phyloP scores from a whole-genome alignment of 2,888 invertebrate genomes.

The Netelia virgata region DNA sequence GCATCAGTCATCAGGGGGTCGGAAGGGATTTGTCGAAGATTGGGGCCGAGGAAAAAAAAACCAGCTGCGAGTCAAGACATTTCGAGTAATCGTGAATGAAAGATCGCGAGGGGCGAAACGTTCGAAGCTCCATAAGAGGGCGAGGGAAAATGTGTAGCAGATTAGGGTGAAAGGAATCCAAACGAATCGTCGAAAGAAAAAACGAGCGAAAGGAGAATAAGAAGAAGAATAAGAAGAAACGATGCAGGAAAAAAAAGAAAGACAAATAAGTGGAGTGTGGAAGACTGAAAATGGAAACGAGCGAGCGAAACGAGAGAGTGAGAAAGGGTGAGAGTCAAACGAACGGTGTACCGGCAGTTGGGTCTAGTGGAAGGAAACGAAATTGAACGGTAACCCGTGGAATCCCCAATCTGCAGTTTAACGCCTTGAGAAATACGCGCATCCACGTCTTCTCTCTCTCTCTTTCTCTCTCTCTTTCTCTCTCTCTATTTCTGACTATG shows the following conservation, averaged over 20 bases:
- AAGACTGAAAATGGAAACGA: not conserved
- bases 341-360: not conserved
- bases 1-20: not conserved
- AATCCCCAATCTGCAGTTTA: constrained; percentile 72
- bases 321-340: not conserved
- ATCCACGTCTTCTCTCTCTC: not conserved
- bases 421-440: constrained; percentile 51
- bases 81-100: constrained; percentile 18
- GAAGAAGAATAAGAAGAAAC: not conserved
- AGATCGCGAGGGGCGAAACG: constrained; percentile 20
- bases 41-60: constrained; percentile 1
- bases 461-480: not conserved
- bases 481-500: not conserved
- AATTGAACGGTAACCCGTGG: constrained; percentile 61
- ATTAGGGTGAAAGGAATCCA: not conserved
- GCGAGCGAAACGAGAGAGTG: constrained; percentile 24
- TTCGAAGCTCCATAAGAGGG: not conserved
- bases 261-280: not conserved
- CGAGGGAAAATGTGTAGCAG: constrained; percentile 6
- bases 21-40: not conserved
- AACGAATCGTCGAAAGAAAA: constrained; percentile 15
- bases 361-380: constrained; percentile 31
- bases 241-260: not conserved
- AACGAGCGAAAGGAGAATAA: not conserved
- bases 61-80: not conserved